Evolutionary conservation across 2,113 vertebrate species (phyloP), one percentile per base, ranked within the genome.

Genomic region (Isichthys henryi): DNA sequence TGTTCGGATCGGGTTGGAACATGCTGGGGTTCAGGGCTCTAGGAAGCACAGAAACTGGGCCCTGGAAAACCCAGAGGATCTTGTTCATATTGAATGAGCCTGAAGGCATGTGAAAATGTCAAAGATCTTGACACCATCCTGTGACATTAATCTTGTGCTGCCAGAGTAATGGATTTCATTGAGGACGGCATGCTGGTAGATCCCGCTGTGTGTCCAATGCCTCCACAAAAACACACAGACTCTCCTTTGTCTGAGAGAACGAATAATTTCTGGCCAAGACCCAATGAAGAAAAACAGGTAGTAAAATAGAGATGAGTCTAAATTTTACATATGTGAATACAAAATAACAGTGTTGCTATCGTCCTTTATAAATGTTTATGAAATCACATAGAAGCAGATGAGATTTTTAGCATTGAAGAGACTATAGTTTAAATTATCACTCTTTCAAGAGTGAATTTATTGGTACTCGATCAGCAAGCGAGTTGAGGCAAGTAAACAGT

Each of bases 121-220:
- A 56, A 0, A 3, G 1, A 10, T n/a, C 19, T 50, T 50, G 6
- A 45, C 19, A 45, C 23, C n/a, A 27, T 89, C 58, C 56, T 15
- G 45, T 23, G 45, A 86, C 89, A 89, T 89, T 43, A 74, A 89
- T 89, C 89, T 87, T 77, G 11, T 17, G 31, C 8, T 86, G 45
- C 46, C 84, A 87, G 56, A 74, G 11, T 50, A 86, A 31, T 11
- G 39, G 45, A 8, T 17, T 21, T 10, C 62, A 77, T 87, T 35
- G 17, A 66, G 23, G 15, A 86, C 52, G 10, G 35, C 4, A 21
- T 85, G 89, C 39, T 89, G 82, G 58, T n/a, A 86, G 82, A 27
- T 56, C 82, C 56, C 66, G 82, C 53, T 49, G 19, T 11, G 21
- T 89, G 89, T 86, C 84, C 15, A 35, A 23, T 66, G 23, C 43